These are phyloP conservation scores for Hirundo rustica DNA, from an alignment of 2,797 vertebrate genomes.

Conservation along the genomic window DNA sequence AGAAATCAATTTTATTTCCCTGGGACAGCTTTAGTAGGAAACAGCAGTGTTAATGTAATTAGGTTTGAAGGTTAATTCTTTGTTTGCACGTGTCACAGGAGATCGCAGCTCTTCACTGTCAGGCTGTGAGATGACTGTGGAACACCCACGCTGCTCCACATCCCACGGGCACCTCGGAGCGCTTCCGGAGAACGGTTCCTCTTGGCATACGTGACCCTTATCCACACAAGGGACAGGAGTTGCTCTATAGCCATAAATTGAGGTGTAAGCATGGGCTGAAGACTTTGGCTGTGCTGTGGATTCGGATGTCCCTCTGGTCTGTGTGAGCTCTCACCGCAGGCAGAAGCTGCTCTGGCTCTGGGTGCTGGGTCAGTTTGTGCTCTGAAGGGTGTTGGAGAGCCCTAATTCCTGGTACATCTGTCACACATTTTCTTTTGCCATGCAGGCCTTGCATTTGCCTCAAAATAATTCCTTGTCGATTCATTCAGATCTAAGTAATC, in stretches of 20 bases:
- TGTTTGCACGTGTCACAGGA: neutral
- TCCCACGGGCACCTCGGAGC: neutral
- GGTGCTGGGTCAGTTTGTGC: neutral
- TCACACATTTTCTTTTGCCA: accelerated
- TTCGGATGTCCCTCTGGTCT: neutral
- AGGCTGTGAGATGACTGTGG: neutral
- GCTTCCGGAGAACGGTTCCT: neutral
- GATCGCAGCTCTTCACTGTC: neutral
- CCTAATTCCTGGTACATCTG: neutral
- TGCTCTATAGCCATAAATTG: neutral
- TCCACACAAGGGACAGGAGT: neutral
- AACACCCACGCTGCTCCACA: neutral
- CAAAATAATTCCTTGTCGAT: neutral
- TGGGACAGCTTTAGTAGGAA: neutral
- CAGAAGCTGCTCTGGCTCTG: neutral
- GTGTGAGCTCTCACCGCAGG: neutral
- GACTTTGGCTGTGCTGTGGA: neutral
- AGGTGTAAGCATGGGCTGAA: neutral
- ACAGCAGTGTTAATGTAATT: neutral
- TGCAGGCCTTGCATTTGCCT: neutral
- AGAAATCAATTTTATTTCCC: conserved; percentile 20
- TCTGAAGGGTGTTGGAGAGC: neutral
- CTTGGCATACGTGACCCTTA: accelerated
- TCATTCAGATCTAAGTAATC: neutral
- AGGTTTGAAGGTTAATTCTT: conserved; percentile 10